Evolutionary conservation across 2,888 invertebrate genomes (phyloP), one percentile per base, ranked within the genome.

Genomic region (Parelbella ahira): DNA sequence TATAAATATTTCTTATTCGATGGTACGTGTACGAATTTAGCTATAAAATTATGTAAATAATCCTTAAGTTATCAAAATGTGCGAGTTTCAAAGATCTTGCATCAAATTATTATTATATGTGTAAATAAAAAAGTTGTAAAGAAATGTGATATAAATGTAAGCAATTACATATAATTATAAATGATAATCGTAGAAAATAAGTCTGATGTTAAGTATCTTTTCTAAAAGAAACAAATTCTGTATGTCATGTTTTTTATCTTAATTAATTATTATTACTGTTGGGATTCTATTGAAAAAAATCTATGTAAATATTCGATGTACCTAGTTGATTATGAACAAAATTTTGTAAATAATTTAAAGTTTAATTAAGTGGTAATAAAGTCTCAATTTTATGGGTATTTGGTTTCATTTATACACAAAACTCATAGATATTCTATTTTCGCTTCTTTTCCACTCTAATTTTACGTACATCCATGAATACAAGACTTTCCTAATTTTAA

Each of bases 131-230:
- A 48, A 41, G 51, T 57, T 68, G 67, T 68, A 69, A 69, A 65
- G 54, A 67, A 68, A 67, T 72, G 72, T 72, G 72, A 72, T 72
- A 72, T 72, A 72, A 67, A 54, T 63, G 28, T 71, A 67, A 68
- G 68, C 36, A 39, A 29, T 13, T 48, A 49, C 44, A 30, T 27
- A 38, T 38, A 29, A 43, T 27, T 29, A 37, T 36, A 18, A 18
- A 25, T 24, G 5, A 24, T 41, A 28, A 25, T 10, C 4, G 7
- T 41, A 41, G 41, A 20, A 33, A 13, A 8, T 41, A 41, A 41
- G 41, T 41, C 13, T 34, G 33, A 28, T 13, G n/a, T 28, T 30
- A 43, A 43, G 34, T 21, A 34, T 36, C 36, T 43, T 43, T 43
- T 43, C 29, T 43, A 43, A 42, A 42, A 36, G 12, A 24, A 36